Evolutionary conservation across 2,888 invertebrate species (phyloP).

Genomic region (Xestia sexstrigata): DNA sequence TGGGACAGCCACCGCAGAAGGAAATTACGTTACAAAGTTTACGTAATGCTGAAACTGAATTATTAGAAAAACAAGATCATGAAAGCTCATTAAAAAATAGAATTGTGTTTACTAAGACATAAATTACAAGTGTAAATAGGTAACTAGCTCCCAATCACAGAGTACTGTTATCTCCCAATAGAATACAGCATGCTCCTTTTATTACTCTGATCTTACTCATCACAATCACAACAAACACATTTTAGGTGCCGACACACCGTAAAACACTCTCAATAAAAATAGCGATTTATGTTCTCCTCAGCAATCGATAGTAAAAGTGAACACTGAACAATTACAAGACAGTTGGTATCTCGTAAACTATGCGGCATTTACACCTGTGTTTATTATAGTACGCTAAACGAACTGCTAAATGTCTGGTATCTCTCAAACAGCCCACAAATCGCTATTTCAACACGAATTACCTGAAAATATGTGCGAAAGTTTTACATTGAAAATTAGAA

Average conservation of each 20-base stretch:
- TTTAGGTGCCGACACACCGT: not conserved
- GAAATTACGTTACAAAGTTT: not conserved
- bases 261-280: constrained; percentile 28
- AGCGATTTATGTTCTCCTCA: constrained; percentile 31
- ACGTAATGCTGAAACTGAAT: not conserved
- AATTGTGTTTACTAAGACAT: not conserved
- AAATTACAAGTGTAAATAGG: not conserved
- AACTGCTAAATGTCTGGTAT: constrained; percentile 36
- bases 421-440: constrained; percentile 32
- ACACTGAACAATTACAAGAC: constrained; percentile 24
- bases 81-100: too few relatives aligned
- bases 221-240: constrained; percentile 26
- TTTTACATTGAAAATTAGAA: not conserved
- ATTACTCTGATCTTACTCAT: constrained; percentile 1
- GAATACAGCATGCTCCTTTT: not conserved
- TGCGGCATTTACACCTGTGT: constrained; percentile 31
- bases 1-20: not conserved
- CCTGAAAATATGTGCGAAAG: constrained; percentile 3
- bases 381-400: constrained; percentile 15
- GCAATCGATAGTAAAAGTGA: constrained; percentile 37
- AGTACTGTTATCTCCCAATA: too few relatives aligned
- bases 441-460: constrained; percentile 31
- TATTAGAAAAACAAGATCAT: not conserved
- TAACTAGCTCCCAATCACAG: too few relatives aligned
- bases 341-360: constrained; percentile 29